phyloP scores from a whole-genome alignment of 2,113 vertebrate genomes.

The Cephalopholis sonnerati region DNA sequence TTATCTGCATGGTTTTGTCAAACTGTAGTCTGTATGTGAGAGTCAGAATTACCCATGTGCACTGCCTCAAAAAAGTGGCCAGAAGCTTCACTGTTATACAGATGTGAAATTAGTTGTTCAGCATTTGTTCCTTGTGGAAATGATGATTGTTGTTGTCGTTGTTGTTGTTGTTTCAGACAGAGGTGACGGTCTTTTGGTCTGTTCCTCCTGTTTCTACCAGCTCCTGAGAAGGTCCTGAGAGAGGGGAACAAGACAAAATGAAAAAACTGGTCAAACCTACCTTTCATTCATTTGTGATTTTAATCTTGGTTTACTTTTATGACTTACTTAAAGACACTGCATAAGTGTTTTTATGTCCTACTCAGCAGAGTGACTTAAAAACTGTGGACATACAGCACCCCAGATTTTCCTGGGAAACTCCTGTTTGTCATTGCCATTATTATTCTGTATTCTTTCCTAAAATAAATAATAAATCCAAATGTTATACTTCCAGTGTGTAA shows the following conservation, averaged over 20 bases:
- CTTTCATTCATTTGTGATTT: neutral
- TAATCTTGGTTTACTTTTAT: neutral
- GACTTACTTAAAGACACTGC: neutral
- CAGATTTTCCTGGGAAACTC: too few relatives aligned
- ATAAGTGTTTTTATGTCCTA: neutral
- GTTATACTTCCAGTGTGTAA: too few relatives aligned
- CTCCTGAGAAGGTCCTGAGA: slow-evolving; percentile 21
- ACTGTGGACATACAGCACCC: neutral
- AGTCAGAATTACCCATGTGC: slow-evolving; percentile 34
- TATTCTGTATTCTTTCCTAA: too few relatives aligned
- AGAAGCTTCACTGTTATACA: slow-evolving; percentile 34
- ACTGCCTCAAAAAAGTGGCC: slow-evolving; percentile 38
- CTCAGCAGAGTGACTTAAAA: neutral
- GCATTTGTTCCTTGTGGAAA: slow-evolving; percentile 32
- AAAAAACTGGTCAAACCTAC: neutral
- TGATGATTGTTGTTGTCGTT: slow-evolving; percentile 22
- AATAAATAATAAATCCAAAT: too few relatives aligned
- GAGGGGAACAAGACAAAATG: neutral
- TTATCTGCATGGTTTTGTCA: neutral
- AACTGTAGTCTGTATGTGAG: neutral
- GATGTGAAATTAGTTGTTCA: slow-evolving; percentile 35
- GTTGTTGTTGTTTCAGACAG: slow-evolving; percentile 28
- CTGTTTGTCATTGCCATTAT: too few relatives aligned
- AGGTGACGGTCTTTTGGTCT: slow-evolving; percentile 50
- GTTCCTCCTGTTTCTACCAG: slow-evolving; percentile 37